A percentile compares a stretch with the other conserved stretches of the same genome.
Evolutionary conservation across 1,140 invertebrate species (phyloP).

Genomic region (Pseudomyrmex cubaensis): DNA sequence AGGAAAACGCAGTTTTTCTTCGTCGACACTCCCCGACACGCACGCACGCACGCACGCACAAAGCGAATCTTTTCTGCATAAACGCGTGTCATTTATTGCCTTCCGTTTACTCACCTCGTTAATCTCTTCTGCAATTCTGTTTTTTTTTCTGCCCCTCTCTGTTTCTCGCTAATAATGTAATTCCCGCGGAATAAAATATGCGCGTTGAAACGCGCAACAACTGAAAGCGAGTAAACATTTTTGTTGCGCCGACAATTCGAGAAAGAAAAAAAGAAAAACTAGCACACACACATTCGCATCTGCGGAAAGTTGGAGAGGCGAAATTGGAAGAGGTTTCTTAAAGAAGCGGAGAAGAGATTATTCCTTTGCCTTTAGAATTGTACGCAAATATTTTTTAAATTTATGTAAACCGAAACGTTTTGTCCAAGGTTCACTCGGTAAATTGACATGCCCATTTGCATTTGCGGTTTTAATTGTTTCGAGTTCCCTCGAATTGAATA

Average conservation of each 20-base stretch:
- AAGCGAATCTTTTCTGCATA: constrained; percentile 47
- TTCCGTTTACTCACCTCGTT: constrained; percentile 38
- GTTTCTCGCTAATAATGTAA: not conserved
- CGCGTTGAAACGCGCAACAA: constrained; percentile 3
- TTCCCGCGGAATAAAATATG: constrained; percentile 37
- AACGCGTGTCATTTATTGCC: constrained; percentile 41
- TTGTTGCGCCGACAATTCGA: too few relatives aligned
- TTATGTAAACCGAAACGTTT: too few relatives aligned
- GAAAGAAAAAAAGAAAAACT: too few relatives aligned
- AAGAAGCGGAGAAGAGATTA: too few relatives aligned
- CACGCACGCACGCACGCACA: not conserved
- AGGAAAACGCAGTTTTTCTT: constrained; percentile 32
- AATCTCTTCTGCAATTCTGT: constrained; percentile 31
- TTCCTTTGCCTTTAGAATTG: too few relatives aligned
- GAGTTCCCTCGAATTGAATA: not conserved
- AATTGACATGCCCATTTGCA: not conserved
- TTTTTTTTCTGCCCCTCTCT: too few relatives aligned
- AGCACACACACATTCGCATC: too few relatives aligned
- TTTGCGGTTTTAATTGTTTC: not conserved
- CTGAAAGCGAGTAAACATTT: not conserved
- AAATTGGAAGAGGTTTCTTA: too few relatives aligned
- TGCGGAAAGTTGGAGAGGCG: too few relatives aligned
- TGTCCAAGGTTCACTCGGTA: not conserved
- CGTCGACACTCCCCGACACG: constrained; percentile 27
- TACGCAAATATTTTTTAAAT: too few relatives aligned